Evolutionary conservation across 1,140 invertebrate species (phyloP).

Genomic region (Macrobrachium rosenbergii): DNA sequence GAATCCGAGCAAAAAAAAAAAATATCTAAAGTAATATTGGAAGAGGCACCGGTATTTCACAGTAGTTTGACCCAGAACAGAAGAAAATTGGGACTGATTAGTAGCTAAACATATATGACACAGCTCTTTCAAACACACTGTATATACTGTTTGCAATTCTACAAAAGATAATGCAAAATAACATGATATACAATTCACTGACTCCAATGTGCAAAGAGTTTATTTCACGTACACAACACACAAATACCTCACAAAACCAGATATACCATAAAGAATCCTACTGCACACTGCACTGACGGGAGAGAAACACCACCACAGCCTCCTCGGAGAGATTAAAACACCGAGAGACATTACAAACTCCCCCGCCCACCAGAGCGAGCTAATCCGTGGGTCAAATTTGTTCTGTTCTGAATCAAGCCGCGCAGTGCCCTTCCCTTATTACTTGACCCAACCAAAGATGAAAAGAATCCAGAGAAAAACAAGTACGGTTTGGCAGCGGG

Average conservation of each 20-base stretch:
- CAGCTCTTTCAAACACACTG: too few relatives aligned
- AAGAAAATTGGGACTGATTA: slow-evolving; percentile 57
- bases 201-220: not conserved
- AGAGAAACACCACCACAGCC: not conserved
- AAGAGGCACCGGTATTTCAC: slow-evolving; percentile 45
- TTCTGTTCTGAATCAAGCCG: slow-evolving; percentile 46
- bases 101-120: slow-evolving; percentile 10
- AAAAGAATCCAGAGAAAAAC: slow-evolving; percentile 13
- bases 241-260: not conserved
- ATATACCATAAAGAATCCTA: too few relatives aligned
- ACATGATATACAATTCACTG: not conserved
- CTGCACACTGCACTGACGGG: too few relatives aligned
- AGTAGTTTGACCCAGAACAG: slow-evolving; percentile 50
- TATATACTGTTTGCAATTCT: too few relatives aligned
- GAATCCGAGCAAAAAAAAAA: slow-evolving; percentile 20
- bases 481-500: slow-evolving; percentile 57
- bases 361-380: not conserved
- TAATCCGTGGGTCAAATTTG: slow-evolving; percentile 48
- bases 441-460: slow-evolving; percentile 23
- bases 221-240: not conserved
- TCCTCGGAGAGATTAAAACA: too few relatives aligned
- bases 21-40: slow-evolving; percentile 58
- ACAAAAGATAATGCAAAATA: slow-evolving; percentile 11
- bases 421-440: slow-evolving; percentile 59
- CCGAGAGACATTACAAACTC: too few relatives aligned